Evolutionary conservation across 2,888 invertebrate genomes (phyloP), one percentile per base, ranked within the genome.

Genomic region (Cheilosia variabilis): DNA sequence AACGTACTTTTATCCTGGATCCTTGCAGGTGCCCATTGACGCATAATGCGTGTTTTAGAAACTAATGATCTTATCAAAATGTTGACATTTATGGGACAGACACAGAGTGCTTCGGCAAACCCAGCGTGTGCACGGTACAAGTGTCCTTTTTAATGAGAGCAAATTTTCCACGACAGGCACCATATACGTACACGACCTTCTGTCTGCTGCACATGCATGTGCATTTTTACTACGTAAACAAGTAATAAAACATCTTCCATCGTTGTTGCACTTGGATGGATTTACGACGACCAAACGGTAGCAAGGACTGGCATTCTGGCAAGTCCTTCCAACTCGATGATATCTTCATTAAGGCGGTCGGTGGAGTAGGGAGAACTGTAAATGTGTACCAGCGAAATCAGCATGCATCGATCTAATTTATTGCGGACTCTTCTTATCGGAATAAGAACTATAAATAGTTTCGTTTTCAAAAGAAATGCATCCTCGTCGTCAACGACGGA

Each of bases 61-160:
- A 83, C 79, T 83, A 83, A 83, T 79, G 83, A 79, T 83, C 50
- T 68, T 83, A 83, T 83, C 83, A 52, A 83, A 62, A 72, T 83
- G 82, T 66, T 83, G 78, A 78, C 78, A 62, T 72, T 78, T 72
- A 68, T 73, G 72, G 43, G 52, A 58, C 66, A 68, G 50, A 50
- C 55, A 52, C 66, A 68, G 50, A 50, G 60, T 47, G 53, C 41
- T 66, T 10, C 22, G 34, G 7, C n/a, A 15, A 41, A 41, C 4
- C 9, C 9, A 55, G 45, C 71, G 68, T 72, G 82, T 76, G 63
- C 69, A 65, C 10, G 65, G 53, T 71, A 72, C 79, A 83, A 60
- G 83, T 68, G 79, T 83, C 68, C 52, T 55, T 79, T 83, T 68
- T 68, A 73, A 73, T 73, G 66, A 63, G 50, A 69, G 57, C 79